Base-by-base conservation (phyloP, 2,888 invertebrate species). In the Eurois occulta region DNA sequence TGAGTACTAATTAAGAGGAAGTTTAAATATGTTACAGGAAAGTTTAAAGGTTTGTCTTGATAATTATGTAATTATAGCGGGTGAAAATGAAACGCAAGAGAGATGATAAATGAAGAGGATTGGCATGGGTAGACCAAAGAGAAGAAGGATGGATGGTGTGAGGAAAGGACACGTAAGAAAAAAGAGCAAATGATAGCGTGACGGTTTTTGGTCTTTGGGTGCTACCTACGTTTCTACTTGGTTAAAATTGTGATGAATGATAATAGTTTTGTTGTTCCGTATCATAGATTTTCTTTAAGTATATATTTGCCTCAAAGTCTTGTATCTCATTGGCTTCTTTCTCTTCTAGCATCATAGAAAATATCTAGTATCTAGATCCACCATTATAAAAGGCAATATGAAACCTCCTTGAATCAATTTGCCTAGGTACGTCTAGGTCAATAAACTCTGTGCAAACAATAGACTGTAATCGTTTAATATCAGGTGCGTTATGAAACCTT, bases 371-470 rank as follows among this genome's bases (percentile, higher is more conserved):
- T n/a, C n/a, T n/a, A n/a, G 41, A 41, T 13, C 41, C 41, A 13
- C 41, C 41, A 41, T 41, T 41, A 11, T 41, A 16, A 64, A 28
- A 41, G 16, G 18, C 35, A 18, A 41, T n/a, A 48, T 64, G 52
- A 52, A 76, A 24, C 66, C 76, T 46, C 78, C 43, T 68, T 58
- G 58, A 58, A 78, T 62, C 11, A 73, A 58, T 67, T 67, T 74
- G 24, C 80, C n/a, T 64, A 72, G 46, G 62, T 52, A n/a, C 21
- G 32, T 24, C 60, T 64, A 85, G 74, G 78, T 84, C 86, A 81
- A 78, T 77, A 75, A 75, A 78, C 83, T 66, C 73, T 43, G 8
- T 21, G 55, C 64, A 66, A 81, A 85, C 86, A 86, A 86, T 86
- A 72, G 38, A 28, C 60, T 21, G 35, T 82, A 75, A 75, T 78